A percentile compares a stretch with the other conserved stretches of the same genome.
Conservation (phyloP, 2,113 vertebrate genomes). For the Plecturocebus donacophilus region DNA sequence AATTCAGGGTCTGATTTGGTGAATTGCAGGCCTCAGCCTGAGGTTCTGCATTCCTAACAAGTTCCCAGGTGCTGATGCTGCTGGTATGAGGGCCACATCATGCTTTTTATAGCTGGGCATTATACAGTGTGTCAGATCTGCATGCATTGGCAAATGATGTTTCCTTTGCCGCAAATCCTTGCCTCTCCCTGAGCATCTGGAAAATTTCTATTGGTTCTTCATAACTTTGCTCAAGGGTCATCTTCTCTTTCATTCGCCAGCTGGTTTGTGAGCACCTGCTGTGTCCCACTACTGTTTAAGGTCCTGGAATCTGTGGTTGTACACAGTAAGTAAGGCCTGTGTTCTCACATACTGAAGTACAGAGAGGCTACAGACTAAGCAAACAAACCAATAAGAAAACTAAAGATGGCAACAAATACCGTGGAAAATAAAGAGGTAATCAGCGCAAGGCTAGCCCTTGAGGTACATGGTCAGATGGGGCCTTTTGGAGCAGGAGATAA, state of each 20-base stretch:
- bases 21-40: neutral
- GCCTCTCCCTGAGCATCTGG: neutral
- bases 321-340: neutral
- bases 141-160: neutral
- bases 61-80: neutral
- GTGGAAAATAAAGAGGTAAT: neutral
- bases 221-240: neutral
- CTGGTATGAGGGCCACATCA: neutral
- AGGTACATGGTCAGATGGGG: neutral
- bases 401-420: neutral
- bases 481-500: neutral
- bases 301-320: neutral
- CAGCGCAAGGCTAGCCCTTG: neutral
- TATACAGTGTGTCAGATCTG: neutral
- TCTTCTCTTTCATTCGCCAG: neutral
- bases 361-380: neutral
- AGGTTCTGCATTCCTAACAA: neutral
- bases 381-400: neutral
- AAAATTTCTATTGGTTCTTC: neutral
- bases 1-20: slow-evolving; percentile 11
- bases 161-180: neutral
- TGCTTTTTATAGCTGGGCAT: neutral
- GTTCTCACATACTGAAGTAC: neutral
- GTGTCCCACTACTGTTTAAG: neutral
- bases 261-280: neutral